A percentile compares a stretch with the other conserved stretches of the same genome.
phyloP scores from a whole-genome alignment of 2,113 vertebrate genomes.

The Chloebia gouldiae region DNA sequence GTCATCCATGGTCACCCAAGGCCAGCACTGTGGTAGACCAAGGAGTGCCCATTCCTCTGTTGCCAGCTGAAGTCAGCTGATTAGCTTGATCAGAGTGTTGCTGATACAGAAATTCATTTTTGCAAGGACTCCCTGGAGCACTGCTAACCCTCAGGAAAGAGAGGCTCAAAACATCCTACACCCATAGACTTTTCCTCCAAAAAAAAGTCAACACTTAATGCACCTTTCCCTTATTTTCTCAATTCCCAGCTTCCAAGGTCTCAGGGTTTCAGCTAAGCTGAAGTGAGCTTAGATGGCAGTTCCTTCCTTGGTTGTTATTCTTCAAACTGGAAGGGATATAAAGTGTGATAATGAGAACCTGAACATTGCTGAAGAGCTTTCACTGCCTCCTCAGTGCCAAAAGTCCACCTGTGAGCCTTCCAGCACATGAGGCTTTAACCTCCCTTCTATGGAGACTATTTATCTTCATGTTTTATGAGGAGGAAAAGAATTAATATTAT shows the following conservation, averaged over 20 bases:
- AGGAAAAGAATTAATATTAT: neutral
- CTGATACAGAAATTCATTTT: neutral
- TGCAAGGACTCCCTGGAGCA: neutral
- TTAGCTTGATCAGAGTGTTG: neutral
- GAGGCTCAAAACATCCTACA: neutral
- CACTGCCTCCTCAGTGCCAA: too few relatives aligned
- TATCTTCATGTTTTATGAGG: neutral
- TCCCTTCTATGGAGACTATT: neutral
- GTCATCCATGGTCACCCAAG: rapidly evolving
- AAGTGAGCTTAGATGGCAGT: neutral
- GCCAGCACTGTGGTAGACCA: neutral
- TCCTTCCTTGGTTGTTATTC: neutral
- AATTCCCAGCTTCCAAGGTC: neutral
- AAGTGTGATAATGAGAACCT: neutral
- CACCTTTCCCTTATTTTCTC: neutral
- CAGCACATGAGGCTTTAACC: neutral
- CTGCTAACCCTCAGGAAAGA: neutral
- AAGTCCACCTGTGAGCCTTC: neutral
- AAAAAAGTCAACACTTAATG: neutral
- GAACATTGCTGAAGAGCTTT: neutral
- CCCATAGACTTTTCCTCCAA: neutral
- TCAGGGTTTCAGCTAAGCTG: neutral
- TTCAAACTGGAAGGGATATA: neutral
- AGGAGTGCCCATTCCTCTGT: neutral
- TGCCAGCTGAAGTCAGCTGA: neutral